Evolutionary conservation across 1,140 invertebrate species (phyloP).

Genomic region (Limonius californicus): DNA sequence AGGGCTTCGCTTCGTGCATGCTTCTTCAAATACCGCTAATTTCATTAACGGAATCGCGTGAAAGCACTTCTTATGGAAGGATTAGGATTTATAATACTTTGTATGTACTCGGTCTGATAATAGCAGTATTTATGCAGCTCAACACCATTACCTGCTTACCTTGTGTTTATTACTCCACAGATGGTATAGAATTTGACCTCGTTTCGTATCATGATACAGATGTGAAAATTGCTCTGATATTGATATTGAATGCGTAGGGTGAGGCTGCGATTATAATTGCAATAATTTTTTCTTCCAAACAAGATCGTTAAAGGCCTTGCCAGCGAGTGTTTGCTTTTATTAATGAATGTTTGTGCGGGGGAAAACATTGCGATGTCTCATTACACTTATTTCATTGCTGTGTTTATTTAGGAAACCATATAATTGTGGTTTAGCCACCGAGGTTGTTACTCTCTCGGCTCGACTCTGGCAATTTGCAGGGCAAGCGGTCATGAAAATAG

Average conservation of each 20-base stretch:
- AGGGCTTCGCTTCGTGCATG: no score
- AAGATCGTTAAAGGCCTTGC: no score
- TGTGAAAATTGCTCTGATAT: neutral
- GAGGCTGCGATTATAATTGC: no score
- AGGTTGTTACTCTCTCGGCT: slow-evolving; percentile 18
- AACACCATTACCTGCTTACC: neutral
- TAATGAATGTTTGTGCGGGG: no score
- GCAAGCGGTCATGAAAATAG: neutral
- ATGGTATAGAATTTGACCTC: neutral
- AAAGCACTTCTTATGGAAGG: neutral
- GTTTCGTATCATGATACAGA: neutral
- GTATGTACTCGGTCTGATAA: neutral
- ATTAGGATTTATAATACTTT: no score
- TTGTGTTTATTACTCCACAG: neutral
- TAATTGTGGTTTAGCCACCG: slow-evolving; percentile 4
- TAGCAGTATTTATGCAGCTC: neutral
- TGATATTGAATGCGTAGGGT: no score
- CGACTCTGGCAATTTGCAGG: no score
- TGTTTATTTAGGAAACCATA: no score
- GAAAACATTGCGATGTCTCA: no score
- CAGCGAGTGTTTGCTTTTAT: no score
- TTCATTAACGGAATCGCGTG: neutral
- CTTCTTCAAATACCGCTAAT: neutral
- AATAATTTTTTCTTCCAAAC: no score
- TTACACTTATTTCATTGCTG: no score